A percentile compares a stretch with the other conserved stretches of the same genome.
These are phyloP conservation scores for Oncopodura yosiiana DNA, from an alignment of 1,140 invertebrate genomes.

Conservation along the genomic window DNA sequence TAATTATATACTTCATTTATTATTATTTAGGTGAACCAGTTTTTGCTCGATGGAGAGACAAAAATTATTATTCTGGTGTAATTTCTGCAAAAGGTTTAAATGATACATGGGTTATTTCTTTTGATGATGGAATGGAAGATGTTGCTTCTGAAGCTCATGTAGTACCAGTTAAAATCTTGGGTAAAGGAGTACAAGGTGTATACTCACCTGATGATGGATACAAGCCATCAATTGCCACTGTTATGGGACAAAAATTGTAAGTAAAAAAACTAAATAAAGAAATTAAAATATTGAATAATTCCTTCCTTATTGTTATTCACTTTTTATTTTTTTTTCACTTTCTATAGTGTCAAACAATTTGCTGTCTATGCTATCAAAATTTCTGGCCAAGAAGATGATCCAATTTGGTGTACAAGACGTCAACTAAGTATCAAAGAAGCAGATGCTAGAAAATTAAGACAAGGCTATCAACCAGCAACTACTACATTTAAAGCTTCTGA, in stretches of 20 bases:
- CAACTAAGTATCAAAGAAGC: constrained; percentile 25
- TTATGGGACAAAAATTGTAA: constrained; percentile 29
- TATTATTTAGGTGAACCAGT: constrained; percentile 14
- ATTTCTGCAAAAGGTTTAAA: constrained; percentile 23
- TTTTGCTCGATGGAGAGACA: constrained; percentile 33
- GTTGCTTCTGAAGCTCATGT: constrained; percentile 27
- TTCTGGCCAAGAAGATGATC: neutral
- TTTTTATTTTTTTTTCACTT: neutral
- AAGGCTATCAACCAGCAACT: neutral
- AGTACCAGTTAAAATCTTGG: constrained; percentile 25
- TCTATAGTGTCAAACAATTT: neutral
- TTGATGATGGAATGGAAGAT: constrained; percentile 25
- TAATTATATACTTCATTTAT: constrained; percentile 1
- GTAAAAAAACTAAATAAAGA: too few relatives aligned
- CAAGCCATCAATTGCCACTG: constrained; percentile 1
- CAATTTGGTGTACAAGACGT: constrained; percentile 21
- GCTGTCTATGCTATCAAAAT: constrained; percentile 26
- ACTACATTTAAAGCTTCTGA: constrained; percentile 17
- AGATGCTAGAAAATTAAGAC: constrained; percentile 24
- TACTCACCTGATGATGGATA: constrained; percentile 26
- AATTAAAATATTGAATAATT: too few relatives aligned
- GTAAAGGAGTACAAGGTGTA: constrained; percentile 12
- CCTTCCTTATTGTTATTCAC: neutral
- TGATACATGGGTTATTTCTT: constrained; percentile 23
- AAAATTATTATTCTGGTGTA: constrained; percentile 30